Percentiles rank a stretch among this genome's conserved stretches.
Evolutionary conservation across 2,797 vertebrate species (phyloP).

Genomic region (Hippoglossus hippoglossus): DNA sequence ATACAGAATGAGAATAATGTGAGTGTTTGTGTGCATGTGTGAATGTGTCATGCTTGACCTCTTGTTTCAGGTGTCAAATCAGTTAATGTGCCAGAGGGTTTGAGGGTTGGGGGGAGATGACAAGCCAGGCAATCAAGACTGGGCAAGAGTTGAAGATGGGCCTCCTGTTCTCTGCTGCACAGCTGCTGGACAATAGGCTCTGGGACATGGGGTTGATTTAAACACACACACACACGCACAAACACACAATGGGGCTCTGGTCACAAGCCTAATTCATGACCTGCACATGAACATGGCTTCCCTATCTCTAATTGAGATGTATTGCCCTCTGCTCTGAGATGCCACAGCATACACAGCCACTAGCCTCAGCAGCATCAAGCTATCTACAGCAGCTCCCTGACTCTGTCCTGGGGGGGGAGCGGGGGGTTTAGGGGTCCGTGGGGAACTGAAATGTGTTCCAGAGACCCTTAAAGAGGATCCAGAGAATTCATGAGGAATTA

Average conservation of each 20-base stretch:
- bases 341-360: slow-evolving; percentile 3
- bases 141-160: slow-evolving; percentile 28
- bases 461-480: not conserved
- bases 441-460: not conserved
- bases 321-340: slow-evolving; percentile 37
- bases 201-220: slow-evolving; percentile 44
- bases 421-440: slow-evolving; percentile 1
- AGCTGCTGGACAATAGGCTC: slow-evolving; percentile 52
- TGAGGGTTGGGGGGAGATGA: slow-evolving; percentile 18
- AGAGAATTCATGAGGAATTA: not conserved
- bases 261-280: slow-evolving; percentile 49
- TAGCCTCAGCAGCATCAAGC: slow-evolving; percentile 13
- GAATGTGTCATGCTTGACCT: not conserved
- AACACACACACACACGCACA: slow-evolving; percentile 13
- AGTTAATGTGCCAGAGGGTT: slow-evolving; percentile 38
- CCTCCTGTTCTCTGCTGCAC: slow-evolving; percentile 45
- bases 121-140: slow-evolving; percentile 37
- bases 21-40: not conserved
- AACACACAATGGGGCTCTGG: slow-evolving; percentile 28
- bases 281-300: slow-evolving; percentile 25
- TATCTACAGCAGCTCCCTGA: not conserved
- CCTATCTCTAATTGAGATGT: slow-evolving; percentile 59
- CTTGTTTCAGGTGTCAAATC: slow-evolving; percentile 36
- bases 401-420: slow-evolving; percentile 10
- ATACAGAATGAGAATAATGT: not conserved